Conservation (phyloP, 2,113 vertebrate species). For the Indicator indicator region DNA sequence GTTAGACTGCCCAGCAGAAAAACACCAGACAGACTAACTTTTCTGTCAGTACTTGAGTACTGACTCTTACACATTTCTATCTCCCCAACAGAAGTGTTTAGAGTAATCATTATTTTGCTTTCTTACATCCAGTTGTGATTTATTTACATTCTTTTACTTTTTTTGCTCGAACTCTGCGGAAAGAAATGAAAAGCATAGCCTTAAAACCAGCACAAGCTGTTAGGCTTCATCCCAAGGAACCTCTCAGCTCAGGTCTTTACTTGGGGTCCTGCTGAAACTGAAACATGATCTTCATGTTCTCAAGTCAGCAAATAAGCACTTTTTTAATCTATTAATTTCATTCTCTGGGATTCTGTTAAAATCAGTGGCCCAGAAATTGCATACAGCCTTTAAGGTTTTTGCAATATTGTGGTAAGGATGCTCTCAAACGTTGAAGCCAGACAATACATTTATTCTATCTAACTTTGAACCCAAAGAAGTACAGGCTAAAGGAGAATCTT, state of each 20-base stretch:
- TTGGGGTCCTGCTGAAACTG: neutral
- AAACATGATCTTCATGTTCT: neutral
- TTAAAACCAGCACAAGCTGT: neutral
- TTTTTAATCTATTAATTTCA: neutral
- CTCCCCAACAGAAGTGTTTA: too few species aligned
- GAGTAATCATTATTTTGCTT: too few species aligned
- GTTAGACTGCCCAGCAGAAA: too few species aligned
- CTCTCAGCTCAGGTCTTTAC: neutral
- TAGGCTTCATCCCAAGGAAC: neutral
- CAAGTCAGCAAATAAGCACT: neutral
- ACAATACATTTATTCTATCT: neutral
- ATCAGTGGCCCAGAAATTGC: neutral
- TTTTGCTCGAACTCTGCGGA: too few species aligned
- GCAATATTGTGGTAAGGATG: neutral
- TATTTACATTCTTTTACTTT: too few species aligned
- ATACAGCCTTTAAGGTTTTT: neutral
- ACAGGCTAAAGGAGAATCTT: neutral
- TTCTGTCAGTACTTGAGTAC: too few species aligned
- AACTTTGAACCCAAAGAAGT: neutral
- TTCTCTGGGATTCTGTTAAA: neutral
- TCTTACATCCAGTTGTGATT: too few species aligned
- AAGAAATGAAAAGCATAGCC: too few species aligned
- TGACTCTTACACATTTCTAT: too few species aligned
- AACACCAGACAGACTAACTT: too few species aligned
- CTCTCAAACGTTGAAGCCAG: neutral